Evolutionary conservation across 2,888 invertebrate species (phyloP).

Genomic region (Gnatocerus cornutus): DNA sequence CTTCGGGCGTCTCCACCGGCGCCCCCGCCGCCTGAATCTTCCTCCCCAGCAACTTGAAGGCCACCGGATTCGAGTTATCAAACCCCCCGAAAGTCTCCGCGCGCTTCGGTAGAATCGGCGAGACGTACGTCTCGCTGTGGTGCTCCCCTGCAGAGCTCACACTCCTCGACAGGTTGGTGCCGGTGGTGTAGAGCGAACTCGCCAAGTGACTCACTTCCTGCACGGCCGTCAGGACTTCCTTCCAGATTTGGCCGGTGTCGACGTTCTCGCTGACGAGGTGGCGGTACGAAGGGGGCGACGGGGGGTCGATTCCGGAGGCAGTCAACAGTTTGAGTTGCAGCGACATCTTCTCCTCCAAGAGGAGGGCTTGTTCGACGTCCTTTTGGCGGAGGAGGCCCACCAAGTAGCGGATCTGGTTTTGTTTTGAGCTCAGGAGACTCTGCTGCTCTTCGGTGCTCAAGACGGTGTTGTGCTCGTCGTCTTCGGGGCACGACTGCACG

Average conservation of each 20-base stretch:
- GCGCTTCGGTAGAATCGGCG: constrained; percentile 90
- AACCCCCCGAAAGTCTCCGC: constrained; percentile 98
- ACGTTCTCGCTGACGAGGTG: constrained; percentile 84
- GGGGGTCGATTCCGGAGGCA: constrained; percentile 78
- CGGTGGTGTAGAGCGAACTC: constrained; percentile 81
- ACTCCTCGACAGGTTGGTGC: constrained; percentile 89
- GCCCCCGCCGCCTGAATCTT: constrained; percentile 66
- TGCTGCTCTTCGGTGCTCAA: constrained; percentile 86
- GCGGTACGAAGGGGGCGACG: constrained; percentile 81
- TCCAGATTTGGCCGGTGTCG: constrained; percentile 86
- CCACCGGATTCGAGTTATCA: constrained; percentile 75
- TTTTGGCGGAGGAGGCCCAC: constrained; percentile 90
- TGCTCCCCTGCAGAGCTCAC: constrained; percentile 96
- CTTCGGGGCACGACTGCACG: constrained; percentile 89
- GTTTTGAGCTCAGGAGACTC: constrained; percentile 83
- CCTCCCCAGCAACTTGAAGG: constrained; percentile 66
- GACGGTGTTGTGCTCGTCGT: constrained; percentile 82
- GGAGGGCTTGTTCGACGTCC: constrained; percentile 88
- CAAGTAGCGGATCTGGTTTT: constrained; percentile 85
- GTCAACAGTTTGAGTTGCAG: constrained; percentile 85
- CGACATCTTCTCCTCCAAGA: constrained; percentile 92
- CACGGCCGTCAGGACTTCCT: constrained; percentile 85
- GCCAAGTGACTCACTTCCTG: constrained; percentile 86
- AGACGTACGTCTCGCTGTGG: constrained; percentile 88
- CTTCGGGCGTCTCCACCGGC: constrained; percentile 67